These are phyloP conservation scores for Calcarius ornatus DNA, from an alignment of 2,113 vertebrate genomes.

Conservation along the genomic window DNA sequence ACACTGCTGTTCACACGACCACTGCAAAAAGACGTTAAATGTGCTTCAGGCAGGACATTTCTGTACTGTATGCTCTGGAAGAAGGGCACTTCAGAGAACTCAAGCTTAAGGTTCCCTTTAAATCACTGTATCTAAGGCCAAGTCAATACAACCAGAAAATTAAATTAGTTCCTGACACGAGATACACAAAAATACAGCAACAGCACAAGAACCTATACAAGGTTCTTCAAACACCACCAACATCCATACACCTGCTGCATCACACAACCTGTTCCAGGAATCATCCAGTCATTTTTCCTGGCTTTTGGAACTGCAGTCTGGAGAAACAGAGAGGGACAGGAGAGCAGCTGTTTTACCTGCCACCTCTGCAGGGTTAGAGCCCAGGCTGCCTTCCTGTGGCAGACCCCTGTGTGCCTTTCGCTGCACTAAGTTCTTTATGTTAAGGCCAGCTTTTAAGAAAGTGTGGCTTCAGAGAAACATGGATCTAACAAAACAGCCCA, in stretches of 20 bases:
- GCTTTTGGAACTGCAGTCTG: not conserved
- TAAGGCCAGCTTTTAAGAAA: not conserved
- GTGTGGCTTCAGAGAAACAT: not conserved
- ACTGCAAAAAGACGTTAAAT: not conserved
- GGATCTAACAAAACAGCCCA: not conserved
- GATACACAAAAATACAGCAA: not conserved
- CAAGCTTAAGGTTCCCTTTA: not conserved
- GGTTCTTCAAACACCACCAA: not conserved
- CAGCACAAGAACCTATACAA: not conserved
- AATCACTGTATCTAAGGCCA: not conserved
- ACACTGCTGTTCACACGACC: not conserved
- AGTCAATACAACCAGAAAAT: not conserved
- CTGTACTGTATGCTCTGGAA: not conserved
- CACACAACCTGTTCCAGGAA: not conserved
- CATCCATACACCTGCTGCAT: not conserved
- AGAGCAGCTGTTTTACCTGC: not conserved
- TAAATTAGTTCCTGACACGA: not conserved
- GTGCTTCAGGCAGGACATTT: not conserved
- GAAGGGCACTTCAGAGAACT: constrained; percentile 15
- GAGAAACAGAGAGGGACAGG: not conserved
- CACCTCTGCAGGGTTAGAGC: not conserved
- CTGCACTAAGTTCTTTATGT: not conserved
- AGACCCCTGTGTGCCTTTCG: not conserved
- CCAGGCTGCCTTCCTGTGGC: not conserved
- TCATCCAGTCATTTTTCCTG: not conserved